A percentile compares a stretch with the other conserved stretches of the same genome.
Evolutionary conservation across 2,888 invertebrate species (phyloP).

Genomic region (Heliconius ismenius): DNA sequence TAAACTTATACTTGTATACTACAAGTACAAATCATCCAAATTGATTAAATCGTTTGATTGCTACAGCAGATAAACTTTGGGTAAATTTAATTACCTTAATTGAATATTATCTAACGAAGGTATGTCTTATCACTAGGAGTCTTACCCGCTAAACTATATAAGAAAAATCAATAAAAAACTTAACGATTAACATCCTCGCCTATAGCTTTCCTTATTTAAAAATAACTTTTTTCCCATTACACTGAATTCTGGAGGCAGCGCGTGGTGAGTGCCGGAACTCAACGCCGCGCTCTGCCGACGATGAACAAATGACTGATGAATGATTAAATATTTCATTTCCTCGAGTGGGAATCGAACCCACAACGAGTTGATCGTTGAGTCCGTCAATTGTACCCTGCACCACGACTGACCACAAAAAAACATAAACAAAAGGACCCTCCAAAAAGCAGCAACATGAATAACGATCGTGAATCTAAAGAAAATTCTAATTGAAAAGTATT

Average conservation of each 20-base stretch:
- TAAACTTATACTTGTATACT: constrained; percentile 11
- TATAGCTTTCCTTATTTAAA: too few species aligned
- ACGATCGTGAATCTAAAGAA: constrained; percentile 4
- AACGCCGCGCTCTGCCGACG: too few species aligned
- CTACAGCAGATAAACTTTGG: constrained; percentile 6
- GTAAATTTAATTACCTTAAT: not conserved
- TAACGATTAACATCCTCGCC: too few species aligned
- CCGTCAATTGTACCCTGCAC: too few species aligned
- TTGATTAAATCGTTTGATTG: constrained; percentile 13
- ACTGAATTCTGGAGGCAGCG: too few species aligned
- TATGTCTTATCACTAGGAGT: not conserved
- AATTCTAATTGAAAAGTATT: constrained; percentile 4
- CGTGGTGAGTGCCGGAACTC: too few species aligned
- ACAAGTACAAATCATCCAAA: constrained; percentile 3
- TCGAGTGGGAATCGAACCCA: too few species aligned
- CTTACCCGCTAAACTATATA: not conserved
- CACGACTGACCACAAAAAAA: not conserved
- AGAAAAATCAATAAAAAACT: not conserved
- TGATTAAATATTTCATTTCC: too few species aligned
- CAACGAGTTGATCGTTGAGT: too few species aligned
- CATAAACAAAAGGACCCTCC: not conserved
- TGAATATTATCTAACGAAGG: not conserved
- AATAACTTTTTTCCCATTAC: too few species aligned
- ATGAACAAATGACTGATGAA: too few species aligned
- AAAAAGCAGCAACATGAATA: not conserved